Conservation (phyloP, 2,888 invertebrate genomes). For the Nomada flava region DNA sequence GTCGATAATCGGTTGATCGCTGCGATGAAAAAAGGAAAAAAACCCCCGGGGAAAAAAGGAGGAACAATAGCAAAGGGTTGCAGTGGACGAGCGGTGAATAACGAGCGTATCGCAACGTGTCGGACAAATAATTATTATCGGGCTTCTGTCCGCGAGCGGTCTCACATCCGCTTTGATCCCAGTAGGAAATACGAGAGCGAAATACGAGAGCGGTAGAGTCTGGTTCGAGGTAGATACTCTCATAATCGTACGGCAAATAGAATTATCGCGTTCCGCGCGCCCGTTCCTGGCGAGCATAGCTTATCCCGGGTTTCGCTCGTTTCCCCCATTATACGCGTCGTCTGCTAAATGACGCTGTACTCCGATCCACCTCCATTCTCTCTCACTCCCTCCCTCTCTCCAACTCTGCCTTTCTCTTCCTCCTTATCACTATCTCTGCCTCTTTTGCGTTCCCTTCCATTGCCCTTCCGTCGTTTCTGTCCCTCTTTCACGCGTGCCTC, state of each 20-base stretch:
- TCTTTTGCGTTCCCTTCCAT: conserved; percentile 19
- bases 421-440: background rate
- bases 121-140: conserved; percentile 81
- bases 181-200: conserved; percentile 76
- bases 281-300: conserved; percentile 65
- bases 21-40: conserved; percentile 16
- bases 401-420: background rate
- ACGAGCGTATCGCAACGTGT: conserved; percentile 75
- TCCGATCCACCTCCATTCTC: conserved; percentile 56
- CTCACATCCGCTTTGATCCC: conserved; percentile 77
- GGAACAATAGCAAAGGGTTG: conserved; percentile 42
- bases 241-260: conserved; percentile 83
- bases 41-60: conserved; percentile 4
- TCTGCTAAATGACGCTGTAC: conserved; percentile 71
- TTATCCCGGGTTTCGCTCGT: conserved; percentile 73
- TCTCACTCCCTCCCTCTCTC: background rate
- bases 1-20: conserved; percentile 64
- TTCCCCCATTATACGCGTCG: conserved; percentile 73
- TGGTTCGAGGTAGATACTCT: conserved; percentile 82
- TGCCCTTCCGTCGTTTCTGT: conserved; percentile 6
- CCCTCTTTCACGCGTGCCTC: conserved; percentile 32
- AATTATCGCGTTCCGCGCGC: conserved; percentile 81
- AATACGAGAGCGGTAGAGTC: conserved; percentile 75
- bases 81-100: conserved; percentile 62
- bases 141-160: conserved; percentile 76